Conservation (phyloP, 2,113 vertebrate genomes). For the Oryzias curvinotus region DNA sequence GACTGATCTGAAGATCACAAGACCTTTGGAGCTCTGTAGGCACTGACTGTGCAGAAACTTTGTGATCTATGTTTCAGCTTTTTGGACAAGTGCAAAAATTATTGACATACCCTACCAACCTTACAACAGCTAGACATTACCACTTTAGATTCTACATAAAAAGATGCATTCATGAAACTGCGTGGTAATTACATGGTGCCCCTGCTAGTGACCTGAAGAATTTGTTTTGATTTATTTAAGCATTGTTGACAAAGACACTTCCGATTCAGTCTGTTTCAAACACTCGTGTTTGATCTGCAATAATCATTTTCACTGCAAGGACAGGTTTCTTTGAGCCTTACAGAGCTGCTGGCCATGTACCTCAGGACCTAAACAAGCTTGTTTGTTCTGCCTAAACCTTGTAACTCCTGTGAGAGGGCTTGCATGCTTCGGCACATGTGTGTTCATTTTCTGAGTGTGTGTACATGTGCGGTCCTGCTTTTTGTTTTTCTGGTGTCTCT, state of each 20-base stretch:
- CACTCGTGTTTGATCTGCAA: slow-evolving; percentile 21
- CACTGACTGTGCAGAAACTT: too few relatives aligned
- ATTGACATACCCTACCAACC: too few relatives aligned
- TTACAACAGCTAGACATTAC: too few relatives aligned
- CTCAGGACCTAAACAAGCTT: slow-evolving; percentile 42
- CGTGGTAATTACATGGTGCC: too few relatives aligned
- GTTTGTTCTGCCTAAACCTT: slow-evolving; percentile 55
- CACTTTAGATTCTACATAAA: too few relatives aligned
- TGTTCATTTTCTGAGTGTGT: slow-evolving; percentile 36
- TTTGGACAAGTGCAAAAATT: too few relatives aligned
- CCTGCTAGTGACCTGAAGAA: too few relatives aligned
- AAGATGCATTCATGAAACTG: too few relatives aligned
- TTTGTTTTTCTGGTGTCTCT: slow-evolving; percentile 54
- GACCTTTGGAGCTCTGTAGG: too few relatives aligned
- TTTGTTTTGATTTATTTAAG: slow-evolving; percentile 6
- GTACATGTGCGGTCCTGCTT: slow-evolving; percentile 8
- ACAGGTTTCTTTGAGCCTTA: slow-evolving; percentile 15
- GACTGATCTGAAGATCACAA: too few relatives aligned
- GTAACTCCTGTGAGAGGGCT: slow-evolving; percentile 36
- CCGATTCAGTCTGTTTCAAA: slow-evolving; percentile 25
- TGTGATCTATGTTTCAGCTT: too few relatives aligned
- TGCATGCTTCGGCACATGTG: slow-evolving; percentile 21
- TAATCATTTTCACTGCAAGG: slow-evolving; percentile 33
- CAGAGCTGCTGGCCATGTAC: slow-evolving; percentile 17
- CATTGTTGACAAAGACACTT: background rate